A percentile compares a stretch with the other conserved stretches of the same genome.
These are phyloP conservation scores for Fistularia commersonii DNA, from an alignment of 2,797 vertebrate species.

Conservation along the genomic window DNA sequence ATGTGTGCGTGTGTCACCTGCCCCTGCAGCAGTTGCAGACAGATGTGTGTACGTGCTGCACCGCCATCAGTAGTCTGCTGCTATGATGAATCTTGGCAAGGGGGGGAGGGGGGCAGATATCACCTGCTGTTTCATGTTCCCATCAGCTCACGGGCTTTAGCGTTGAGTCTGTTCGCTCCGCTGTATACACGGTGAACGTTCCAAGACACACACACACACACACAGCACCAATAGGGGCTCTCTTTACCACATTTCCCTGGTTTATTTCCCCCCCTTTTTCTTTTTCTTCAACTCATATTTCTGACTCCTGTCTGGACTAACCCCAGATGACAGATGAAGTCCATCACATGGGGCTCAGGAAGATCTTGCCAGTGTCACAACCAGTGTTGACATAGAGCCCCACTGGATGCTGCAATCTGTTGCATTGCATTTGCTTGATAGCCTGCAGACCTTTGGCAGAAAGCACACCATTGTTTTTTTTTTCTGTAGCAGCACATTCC, in stretches of 20 bases:
- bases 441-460: neutral
- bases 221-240: constrained; percentile 56
- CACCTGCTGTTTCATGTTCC: constrained; percentile 69
- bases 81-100: constrained; percentile 63
- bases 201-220: constrained; percentile 48
- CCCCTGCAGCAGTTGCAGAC: constrained; percentile 12
- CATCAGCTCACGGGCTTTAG: constrained; percentile 45
- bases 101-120: constrained; percentile 52
- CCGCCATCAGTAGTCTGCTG: constrained; percentile 43
- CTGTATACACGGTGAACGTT: constrained; percentile 68
- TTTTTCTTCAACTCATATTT: constrained; percentile 16
- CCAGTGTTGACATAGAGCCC: constrained; percentile 5
- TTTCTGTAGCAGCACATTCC: neutral
- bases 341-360: too few relatives aligned
- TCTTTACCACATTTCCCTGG: constrained; percentile 56
- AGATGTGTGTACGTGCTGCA: too few relatives aligned
- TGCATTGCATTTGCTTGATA: neutral
- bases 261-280: constrained; percentile 44
- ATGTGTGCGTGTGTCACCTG: constrained; percentile 11
- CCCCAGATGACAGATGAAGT: constrained; percentile 28
- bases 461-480: neutral
- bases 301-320: constrained; percentile 20
- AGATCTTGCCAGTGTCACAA: constrained; percentile 5
- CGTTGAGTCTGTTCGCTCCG: constrained; percentile 49
- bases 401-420: constrained; percentile 2